phyloP scores from a whole-genome alignment of 2,113 vertebrate genomes.

The Sander vitreus region DNA sequence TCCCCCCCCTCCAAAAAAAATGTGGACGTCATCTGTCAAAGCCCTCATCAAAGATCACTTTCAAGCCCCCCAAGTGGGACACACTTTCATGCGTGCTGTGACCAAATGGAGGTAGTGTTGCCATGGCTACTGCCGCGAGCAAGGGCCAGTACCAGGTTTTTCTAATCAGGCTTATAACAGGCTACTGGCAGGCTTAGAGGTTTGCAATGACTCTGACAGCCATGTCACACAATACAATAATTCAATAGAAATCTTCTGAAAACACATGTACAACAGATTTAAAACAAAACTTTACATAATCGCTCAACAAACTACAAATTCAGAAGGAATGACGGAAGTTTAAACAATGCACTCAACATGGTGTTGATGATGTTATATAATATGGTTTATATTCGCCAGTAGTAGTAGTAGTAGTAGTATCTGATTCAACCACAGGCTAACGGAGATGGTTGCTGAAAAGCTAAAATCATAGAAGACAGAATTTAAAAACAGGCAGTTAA shows the following conservation, averaged over 20 bases:
- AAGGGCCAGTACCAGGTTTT: slow-evolving; percentile 66
- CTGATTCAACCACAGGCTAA: slow-evolving; percentile 26
- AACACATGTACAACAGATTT: slow-evolving; percentile 44
- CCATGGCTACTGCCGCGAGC: slow-evolving; percentile 54
- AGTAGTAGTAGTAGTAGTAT: not conserved
- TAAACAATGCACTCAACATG: slow-evolving; percentile 46
- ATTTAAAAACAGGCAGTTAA: slow-evolving; percentile 14
- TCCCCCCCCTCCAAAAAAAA: slow-evolving; percentile 19
- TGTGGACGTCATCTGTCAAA: slow-evolving; percentile 80
- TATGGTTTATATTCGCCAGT: slow-evolving; percentile 35
- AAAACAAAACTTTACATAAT: slow-evolving; percentile 61
- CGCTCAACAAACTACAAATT: slow-evolving; percentile 50
- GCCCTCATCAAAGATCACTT: slow-evolving; percentile 75
- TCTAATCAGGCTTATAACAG: slow-evolving; percentile 68
- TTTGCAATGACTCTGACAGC: slow-evolving; percentile 65
- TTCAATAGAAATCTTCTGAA: slow-evolving; percentile 50
- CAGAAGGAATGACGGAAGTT: slow-evolving; percentile 29
- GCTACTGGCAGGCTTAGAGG: slow-evolving; percentile 60
- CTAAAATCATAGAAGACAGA: slow-evolving; percentile 30
- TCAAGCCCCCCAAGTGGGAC: slow-evolving; percentile 52
- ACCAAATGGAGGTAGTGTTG: slow-evolving; percentile 70
- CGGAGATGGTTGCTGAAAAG: slow-evolving; percentile 35
- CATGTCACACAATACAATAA: slow-evolving; percentile 68
- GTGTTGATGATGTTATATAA: slow-evolving; percentile 35
- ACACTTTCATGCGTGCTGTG: slow-evolving; percentile 73